Percentiles rank a stretch among this genome's conserved stretches.
Conservation (phyloP, 2,888 invertebrate species). For the Trissonchulus latispiculum region DNA sequence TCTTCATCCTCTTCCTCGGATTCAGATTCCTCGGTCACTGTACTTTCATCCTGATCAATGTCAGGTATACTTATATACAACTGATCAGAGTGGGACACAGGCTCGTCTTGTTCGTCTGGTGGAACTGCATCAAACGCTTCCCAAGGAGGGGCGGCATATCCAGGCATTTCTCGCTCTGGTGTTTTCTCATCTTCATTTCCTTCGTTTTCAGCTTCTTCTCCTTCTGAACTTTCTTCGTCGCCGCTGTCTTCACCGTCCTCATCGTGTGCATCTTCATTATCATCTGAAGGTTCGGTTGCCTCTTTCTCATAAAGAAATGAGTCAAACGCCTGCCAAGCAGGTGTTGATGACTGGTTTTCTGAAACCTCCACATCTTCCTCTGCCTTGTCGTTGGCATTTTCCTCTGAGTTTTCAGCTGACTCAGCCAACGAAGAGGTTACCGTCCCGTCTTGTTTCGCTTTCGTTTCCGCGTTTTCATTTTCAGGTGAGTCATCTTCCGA, state of each 20-base stretch:
- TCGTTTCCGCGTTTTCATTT: too few relatives aligned
- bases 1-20: background rate
- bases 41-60: background rate
- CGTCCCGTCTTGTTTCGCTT: too few relatives aligned
- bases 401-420: background rate
- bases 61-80: background rate
- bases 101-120: too few relatives aligned
- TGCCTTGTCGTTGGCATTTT: background rate
- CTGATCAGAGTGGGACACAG: background rate
- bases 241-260: background rate
- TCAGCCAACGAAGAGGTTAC: too few relatives aligned
- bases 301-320: background rate
- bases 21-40: background rate
- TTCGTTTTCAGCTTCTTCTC: background rate
- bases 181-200: background rate
- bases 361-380: background rate
- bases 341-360: background rate
- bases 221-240: conserved; percentile 13
- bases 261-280: conserved; percentile 4
- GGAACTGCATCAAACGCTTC: background rate
- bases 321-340: background rate
- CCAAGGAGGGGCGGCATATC: background rate
- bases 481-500: background rate
- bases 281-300: background rate
- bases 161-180: background rate